Percentiles rank a stretch among this genome's conserved stretches.
Evolutionary conservation across 2,113 vertebrate genomes (phyloP).

Genomic region (Clarias batrachus): DNA sequence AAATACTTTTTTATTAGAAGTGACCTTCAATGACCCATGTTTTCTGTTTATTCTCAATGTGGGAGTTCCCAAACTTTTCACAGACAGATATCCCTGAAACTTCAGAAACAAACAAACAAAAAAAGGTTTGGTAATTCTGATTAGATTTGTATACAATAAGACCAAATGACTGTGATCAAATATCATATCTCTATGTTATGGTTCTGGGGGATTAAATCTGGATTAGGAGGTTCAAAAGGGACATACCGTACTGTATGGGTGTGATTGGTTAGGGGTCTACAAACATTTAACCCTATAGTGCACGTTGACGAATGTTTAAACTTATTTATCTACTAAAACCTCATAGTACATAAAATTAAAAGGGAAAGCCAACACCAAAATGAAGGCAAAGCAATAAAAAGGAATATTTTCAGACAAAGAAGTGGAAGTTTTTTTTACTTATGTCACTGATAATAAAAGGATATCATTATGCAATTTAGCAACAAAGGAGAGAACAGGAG

Average conservation of each 20-base stretch:
- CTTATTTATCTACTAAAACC: neutral
- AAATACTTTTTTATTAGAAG: conserved; percentile 42
- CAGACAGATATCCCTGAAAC: neutral
- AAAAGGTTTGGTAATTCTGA: neutral
- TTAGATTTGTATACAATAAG: neutral
- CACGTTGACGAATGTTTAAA: neutral
- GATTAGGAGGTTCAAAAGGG: neutral
- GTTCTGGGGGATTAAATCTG: neutral
- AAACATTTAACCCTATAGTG: neutral
- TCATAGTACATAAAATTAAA: neutral
- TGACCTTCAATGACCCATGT: neutral
- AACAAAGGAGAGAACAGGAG: neutral
- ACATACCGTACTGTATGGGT: neutral
- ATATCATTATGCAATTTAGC: neutral
- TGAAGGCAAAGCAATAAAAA: neutral
- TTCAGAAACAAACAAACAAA: neutral
- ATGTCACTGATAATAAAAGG: neutral
- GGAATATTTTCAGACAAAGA: neutral
- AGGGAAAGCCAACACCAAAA: neutral
- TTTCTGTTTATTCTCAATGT: too few relatives aligned
- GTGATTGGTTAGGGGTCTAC: neutral
- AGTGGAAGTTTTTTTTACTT: neutral
- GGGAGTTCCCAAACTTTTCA: too few relatives aligned
- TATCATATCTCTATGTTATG: neutral
- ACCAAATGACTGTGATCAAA: neutral